These are phyloP conservation scores for Tragelaphus buxtoni DNA, from an alignment of 2,113 vertebrate genomes.

Conservation along the genomic window DNA sequence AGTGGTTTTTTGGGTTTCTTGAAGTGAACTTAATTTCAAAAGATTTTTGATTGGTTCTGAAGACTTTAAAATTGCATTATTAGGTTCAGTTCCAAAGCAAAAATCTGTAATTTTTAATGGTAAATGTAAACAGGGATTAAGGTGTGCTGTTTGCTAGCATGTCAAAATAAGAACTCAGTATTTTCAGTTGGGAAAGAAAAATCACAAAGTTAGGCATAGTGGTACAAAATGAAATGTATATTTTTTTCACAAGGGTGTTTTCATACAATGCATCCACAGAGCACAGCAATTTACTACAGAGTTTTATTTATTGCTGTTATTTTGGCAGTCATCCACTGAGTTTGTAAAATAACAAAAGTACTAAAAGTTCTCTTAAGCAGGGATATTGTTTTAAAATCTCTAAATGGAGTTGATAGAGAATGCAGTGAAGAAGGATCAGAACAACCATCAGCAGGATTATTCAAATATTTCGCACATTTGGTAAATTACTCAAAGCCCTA, in stretches of 20 bases:
- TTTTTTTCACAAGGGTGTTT: conserved; percentile 31
- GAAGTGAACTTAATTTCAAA: conserved; percentile 28
- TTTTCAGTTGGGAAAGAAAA: conserved; percentile 1
- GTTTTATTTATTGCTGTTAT: conserved; percentile 23
- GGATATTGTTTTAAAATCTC: neutral
- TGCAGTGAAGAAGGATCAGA: conserved; percentile 13
- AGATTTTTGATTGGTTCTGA: conserved; percentile 16
- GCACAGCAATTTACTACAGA: conserved; percentile 6
- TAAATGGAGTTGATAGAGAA: neutral
- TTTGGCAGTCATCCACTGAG: conserved; percentile 7
- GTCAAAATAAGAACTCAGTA: conserved; percentile 27
- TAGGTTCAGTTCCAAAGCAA: conserved; percentile 42
- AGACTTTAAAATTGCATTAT: neutral
- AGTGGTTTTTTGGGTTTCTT: conserved; percentile 5
- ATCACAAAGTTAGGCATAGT: neutral
- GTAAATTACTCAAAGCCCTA: neutral
- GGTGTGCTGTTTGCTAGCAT: neutral
- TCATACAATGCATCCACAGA: neutral
- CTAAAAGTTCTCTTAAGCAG: neutral
- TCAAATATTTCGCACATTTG: neutral
- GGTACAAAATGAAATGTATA: conserved; percentile 23
- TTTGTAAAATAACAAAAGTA: conserved; percentile 21
- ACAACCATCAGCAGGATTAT: neutral
- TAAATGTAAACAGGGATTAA: conserved; percentile 52
- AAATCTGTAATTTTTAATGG: neutral